Evolutionary conservation across 2,113 vertebrate genomes (phyloP).

Genomic region (Ellobius talpinus): DNA sequence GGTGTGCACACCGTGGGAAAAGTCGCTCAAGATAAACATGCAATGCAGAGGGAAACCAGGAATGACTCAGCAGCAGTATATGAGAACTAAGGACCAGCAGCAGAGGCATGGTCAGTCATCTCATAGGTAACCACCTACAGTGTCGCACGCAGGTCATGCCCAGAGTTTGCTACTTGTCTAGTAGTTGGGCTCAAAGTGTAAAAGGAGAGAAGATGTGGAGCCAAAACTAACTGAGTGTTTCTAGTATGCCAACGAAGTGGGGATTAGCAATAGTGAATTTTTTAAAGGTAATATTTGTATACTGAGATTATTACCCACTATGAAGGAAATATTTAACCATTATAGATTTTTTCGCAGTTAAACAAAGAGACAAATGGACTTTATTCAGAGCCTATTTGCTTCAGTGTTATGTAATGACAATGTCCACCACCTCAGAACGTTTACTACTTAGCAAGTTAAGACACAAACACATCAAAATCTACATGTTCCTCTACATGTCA

Average conservation of each 20-base stretch:
- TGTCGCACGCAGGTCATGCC: not conserved
- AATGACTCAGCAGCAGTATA: not conserved
- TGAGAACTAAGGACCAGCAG: not conserved
- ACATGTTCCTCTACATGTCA: not conserved
- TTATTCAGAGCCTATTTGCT: not conserved
- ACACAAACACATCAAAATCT: not conserved
- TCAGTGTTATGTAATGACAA: conserved; percentile 5
- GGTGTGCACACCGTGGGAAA: not conserved
- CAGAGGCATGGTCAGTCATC: no score
- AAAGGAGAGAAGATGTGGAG: not conserved
- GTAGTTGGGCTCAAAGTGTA: not conserved
- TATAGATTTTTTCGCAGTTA: not conserved
- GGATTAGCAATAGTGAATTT: not conserved
- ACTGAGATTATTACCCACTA: not conserved
- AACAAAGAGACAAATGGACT: not conserved
- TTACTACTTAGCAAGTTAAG: conserved; percentile 27
- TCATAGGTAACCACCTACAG: not conserved
- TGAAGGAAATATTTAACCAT: not conserved
- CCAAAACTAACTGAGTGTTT: not conserved
- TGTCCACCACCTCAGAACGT: not conserved
- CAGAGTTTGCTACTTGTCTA: not conserved
- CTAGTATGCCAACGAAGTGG: not conserved
- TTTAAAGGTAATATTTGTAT: not conserved
- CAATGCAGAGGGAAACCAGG: not conserved
- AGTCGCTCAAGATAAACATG: not conserved